Evolutionary conservation across 92 coral and sea anemone genomes (phyloP), one percentile per base, ranked within the genome.

Genomic region (Bergia puertoricense): DNA sequence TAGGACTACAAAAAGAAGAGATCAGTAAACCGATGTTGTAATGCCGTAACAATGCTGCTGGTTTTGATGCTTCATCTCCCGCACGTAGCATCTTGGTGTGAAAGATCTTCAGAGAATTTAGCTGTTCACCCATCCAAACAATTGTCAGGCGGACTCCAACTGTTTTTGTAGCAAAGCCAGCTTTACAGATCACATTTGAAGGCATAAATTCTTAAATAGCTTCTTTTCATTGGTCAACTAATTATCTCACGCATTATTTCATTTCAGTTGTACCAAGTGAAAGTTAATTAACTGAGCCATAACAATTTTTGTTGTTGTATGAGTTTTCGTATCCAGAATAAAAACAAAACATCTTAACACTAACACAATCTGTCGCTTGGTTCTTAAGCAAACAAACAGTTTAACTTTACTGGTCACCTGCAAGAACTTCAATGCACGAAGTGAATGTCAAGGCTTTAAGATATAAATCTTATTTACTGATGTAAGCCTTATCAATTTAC

Each of bases 221-320:
- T 84, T 84, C 57, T 30, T 72, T 84, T 84, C 79, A 38, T 71
- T 84, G 48, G 77, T 45, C 57, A 67, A 45, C 2, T 45, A 48
- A 10, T 74, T 46, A 10, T n/a, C 30, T 50, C 44, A 30, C 48
- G 41, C 42, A 84, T 71, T 46, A 39, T 20, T 71, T 46, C 38
- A 43, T 69, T 50, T n/a, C 77, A 48, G 37, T 50, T 36, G 6
- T 11, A 8, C 87, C 44, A 71, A 71, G 87, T 9, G 86, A 7
- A 14, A 15, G 78, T 84, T 48, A 84, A 71, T 84, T 84, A 71
- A 46, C 79, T 36, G 56, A 16, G 13, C 86, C 44, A 66, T 43
- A 22, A 44, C 86, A 84, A 48, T 6, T 65, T 46, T 71, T 46
- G 46, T 46, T 30, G 30, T 84, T 50, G 30, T n/a, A 59, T 84